phyloP scores from a whole-genome alignment of 2,113 vertebrate species.

The Sturnira hondurensis region DNA sequence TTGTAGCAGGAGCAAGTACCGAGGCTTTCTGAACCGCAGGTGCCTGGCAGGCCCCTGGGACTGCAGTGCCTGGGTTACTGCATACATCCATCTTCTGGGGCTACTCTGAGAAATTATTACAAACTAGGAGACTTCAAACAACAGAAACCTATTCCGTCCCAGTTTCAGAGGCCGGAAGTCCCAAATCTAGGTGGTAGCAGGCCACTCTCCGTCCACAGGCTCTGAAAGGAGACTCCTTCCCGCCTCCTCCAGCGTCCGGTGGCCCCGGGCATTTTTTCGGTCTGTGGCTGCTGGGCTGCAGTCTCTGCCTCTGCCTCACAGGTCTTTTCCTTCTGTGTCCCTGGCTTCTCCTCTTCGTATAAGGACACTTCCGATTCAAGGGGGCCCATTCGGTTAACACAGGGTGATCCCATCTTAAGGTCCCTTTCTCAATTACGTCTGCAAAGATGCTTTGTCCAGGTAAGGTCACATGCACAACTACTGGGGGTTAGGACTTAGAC shows the following conservation, averaged over 20 bases:
- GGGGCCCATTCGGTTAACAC: not conserved
- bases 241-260: not conserved
- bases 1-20: not conserved
- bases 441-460: not conserved
- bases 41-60: not conserved
- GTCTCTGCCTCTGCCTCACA: not conserved
- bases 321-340: not conserved
- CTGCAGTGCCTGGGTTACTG: not conserved
- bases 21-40: not conserved
- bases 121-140: not conserved
- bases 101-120: not conserved
- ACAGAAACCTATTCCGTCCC: not conserved
- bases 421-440: not conserved
- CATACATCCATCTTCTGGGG: not conserved
- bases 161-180: not conserved
- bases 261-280: not conserved
- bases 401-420: not conserved
- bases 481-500: not conserved
- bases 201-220: fast-evolving
- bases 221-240: not conserved
- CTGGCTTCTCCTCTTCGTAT: not conserved
- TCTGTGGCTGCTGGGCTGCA: not conserved
- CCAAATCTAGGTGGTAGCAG: not conserved
- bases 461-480: not conserved
- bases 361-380: not conserved